A percentile compares a stretch with the other conserved stretches of the same genome.
These are phyloP conservation scores for Amblyopsis hoosieri DNA, from an alignment of 2,797 vertebrate species.

Conservation along the genomic window DNA sequence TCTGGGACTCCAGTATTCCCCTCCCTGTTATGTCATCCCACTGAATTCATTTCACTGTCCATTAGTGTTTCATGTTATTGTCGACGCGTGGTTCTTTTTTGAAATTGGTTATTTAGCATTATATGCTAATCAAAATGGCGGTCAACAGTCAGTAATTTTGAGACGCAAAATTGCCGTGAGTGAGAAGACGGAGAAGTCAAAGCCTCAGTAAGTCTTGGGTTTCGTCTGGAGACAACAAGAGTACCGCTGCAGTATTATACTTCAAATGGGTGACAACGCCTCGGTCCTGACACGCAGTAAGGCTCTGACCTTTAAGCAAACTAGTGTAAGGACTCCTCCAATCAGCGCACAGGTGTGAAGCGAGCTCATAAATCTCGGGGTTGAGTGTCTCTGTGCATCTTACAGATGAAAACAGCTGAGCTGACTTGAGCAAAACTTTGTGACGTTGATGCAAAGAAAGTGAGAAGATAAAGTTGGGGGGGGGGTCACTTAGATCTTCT, in stretches of 20 bases:
- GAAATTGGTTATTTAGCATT: constrained; percentile 41
- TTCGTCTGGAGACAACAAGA: too few relatives aligned
- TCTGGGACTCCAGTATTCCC: constrained; percentile 69
- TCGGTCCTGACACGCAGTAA: constrained; percentile 8
- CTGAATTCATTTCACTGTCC: constrained; percentile 64
- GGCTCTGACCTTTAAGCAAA: constrained; percentile 9
- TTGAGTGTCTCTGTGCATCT: background rate
- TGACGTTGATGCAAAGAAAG: background rate
- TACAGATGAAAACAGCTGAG: background rate
- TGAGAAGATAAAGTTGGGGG: background rate
- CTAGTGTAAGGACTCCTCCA: constrained; percentile 6
- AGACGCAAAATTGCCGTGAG: background rate
- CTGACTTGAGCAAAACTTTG: too few relatives aligned
- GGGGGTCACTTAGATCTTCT: background rate
- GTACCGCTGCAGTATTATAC: background rate
- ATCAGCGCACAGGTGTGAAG: constrained; percentile 25
- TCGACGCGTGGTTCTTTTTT: constrained; percentile 53
- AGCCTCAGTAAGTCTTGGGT: too few relatives aligned
- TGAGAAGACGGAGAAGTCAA: too few relatives aligned
- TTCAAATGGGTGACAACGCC: constrained; percentile 18
- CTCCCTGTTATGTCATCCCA: constrained; percentile 54
- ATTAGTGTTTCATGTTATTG: constrained; percentile 67
- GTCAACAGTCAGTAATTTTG: constrained; percentile 23
- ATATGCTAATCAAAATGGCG: constrained; percentile 41
- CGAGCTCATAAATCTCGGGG: background rate